Evolutionary conservation across 1,140 invertebrate genomes (phyloP).

Genomic region (Lithobius niger): DNA sequence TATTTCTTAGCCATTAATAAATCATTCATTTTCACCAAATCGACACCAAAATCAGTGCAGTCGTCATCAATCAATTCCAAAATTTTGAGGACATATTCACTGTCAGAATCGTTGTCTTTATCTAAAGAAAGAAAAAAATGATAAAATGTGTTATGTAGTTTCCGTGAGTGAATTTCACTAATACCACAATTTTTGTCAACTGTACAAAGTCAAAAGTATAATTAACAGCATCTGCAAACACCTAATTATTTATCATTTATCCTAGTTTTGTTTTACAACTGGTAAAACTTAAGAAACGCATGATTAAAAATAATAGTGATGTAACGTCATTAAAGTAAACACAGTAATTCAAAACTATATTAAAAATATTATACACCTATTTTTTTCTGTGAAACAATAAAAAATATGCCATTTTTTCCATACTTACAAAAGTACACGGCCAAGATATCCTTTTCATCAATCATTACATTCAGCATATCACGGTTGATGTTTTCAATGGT

Average conservation of each 20-base stretch:
- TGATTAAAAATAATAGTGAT: too few relatives aligned
- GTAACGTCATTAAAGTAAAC: not conserved
- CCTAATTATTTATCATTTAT: too few relatives aligned
- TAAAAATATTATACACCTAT: too few relatives aligned
- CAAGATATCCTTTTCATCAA: slow-evolving; percentile 80
- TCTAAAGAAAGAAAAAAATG: slow-evolving; percentile 41
- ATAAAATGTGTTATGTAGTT: not conserved
- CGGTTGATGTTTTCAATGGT: slow-evolving; percentile 83
- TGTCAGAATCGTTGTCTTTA: slow-evolving; percentile 47
- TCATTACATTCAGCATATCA: slow-evolving; percentile 67
- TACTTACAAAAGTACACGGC: slow-evolving; percentile 85
- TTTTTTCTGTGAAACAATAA: too few relatives aligned
- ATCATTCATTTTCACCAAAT: slow-evolving; percentile 79
- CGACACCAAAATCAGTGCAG: slow-evolving; percentile 78
- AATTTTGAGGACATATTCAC: slow-evolving; percentile 48
- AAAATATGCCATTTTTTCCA: too few relatives aligned
- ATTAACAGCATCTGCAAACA: too few relatives aligned
- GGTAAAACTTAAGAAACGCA: too few relatives aligned
- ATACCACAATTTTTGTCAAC: too few relatives aligned
- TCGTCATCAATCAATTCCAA: slow-evolving; percentile 85
- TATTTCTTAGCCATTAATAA: slow-evolving; percentile 88
- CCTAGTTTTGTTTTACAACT: too few relatives aligned
- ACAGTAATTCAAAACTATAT: not conserved
- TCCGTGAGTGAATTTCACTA: too few relatives aligned
- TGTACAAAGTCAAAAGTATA: too few relatives aligned